phyloP scores from a whole-genome alignment of 1,140 invertebrate species.

The Melanaphis sacchari region DNA sequence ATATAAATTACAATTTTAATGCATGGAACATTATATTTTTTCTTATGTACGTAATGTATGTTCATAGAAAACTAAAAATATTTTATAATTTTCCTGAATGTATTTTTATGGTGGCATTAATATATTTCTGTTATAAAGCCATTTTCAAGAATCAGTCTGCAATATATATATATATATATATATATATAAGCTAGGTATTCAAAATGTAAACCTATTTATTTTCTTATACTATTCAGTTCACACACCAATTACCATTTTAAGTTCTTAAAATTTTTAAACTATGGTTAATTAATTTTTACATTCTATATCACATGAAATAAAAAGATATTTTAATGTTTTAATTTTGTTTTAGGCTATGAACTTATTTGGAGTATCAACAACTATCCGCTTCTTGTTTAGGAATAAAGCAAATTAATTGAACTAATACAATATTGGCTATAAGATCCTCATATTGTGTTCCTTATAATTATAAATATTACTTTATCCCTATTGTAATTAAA shows the following conservation, averaged over 20 bases:
- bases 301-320: neutral
- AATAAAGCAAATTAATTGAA: conserved; percentile 43
- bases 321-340: neutral
- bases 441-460: neutral
- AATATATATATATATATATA: too few species aligned
- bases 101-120: too few species aligned
- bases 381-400: conserved; percentile 41
- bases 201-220: neutral
- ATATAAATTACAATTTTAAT: too few species aligned
- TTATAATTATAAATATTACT: neutral
- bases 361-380: conserved; percentile 29
- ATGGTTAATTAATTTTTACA: neutral
- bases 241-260: neutral
- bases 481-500: neutral
- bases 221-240: neutral
- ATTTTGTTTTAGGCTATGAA: conserved; percentile 43
- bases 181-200: too few species aligned
- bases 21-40: too few species aligned
- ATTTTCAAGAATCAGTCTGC: too few species aligned
- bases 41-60: too few species aligned
- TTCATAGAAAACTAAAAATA: too few species aligned
- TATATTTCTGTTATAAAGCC: too few species aligned
- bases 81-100: too few species aligned
- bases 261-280: neutral
- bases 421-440: neutral